These are phyloP conservation scores for Halichondria panicea DNA, from an alignment of 37 sponge, comb jelly and placozoan species.

Conservation along the genomic window DNA sequence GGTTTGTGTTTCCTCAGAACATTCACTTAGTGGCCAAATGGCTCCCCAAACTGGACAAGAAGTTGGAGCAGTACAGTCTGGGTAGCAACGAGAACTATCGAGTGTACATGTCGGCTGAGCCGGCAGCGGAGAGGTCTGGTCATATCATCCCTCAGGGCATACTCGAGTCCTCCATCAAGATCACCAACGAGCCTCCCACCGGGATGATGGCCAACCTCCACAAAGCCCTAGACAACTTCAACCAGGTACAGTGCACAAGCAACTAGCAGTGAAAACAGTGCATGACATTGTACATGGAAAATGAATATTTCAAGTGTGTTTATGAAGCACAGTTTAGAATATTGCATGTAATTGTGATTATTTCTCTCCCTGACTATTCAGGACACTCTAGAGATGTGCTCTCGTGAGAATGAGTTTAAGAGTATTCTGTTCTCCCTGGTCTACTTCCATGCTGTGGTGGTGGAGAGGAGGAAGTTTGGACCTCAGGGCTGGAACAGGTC, in stretches of 20 bases:
- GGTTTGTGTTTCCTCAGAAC: slow-evolving; percentile 67
- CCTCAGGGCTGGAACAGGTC: slow-evolving; percentile 98
- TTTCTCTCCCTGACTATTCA: slow-evolving; percentile 10
- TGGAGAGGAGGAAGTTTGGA: slow-evolving; percentile 98
- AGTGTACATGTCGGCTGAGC: slow-evolving; percentile 99
- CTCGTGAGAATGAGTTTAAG: slow-evolving; percentile 97
- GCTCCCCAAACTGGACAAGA: slow-evolving; percentile 98
- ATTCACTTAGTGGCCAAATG: slow-evolving; percentile 96
- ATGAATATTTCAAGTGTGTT: background rate
- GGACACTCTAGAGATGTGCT: slow-evolving; percentile 99
- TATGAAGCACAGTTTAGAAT: background rate
- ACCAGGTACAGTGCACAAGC: slow-evolving; percentile 50
- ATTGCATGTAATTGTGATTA: background rate
- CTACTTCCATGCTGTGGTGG: slow-evolving; percentile 98
- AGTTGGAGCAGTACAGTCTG: slow-evolving; percentile 82
- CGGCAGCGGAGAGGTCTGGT: slow-evolving; percentile 74
- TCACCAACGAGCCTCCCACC: slow-evolving; percentile 99
- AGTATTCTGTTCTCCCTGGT: slow-evolving; percentile 90
- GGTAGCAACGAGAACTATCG: slow-evolving; percentile 84
- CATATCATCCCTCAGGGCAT: slow-evolving; percentile 99
- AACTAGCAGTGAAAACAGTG: background rate
- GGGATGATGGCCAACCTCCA: slow-evolving; percentile 96
- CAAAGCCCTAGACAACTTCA: slow-evolving; percentile 94
- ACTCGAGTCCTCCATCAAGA: slow-evolving; percentile 95
- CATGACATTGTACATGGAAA: background rate